These are phyloP conservation scores for Pitangus sulphuratus DNA, from an alignment of 2,797 vertebrate species.

Conservation along the genomic window DNA sequence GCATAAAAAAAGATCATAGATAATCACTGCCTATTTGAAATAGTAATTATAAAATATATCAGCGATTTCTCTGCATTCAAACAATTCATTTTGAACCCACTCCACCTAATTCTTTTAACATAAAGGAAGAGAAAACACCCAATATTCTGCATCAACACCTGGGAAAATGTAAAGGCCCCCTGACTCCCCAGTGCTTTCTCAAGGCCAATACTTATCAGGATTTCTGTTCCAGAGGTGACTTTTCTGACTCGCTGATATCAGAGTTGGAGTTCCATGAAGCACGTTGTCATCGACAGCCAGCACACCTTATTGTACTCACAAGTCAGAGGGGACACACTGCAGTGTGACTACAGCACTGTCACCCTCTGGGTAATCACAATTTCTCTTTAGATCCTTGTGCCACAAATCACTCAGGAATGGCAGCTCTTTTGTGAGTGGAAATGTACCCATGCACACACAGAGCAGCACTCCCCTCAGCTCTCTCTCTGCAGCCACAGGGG, in stretches of 20 bases:
- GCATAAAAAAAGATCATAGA: neutral
- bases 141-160: neutral
- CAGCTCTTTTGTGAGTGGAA: slow-evolving; percentile 1
- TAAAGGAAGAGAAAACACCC: neutral
- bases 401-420: slow-evolving; percentile 11
- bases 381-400: neutral
- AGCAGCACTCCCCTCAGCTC: neutral
- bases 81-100: neutral
- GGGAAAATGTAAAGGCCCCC: neutral
- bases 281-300: neutral
- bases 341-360: neutral
- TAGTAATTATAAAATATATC: neutral
- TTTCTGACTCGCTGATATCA: neutral
- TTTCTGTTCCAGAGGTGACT: neutral
- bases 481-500: neutral
- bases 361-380: neutral
- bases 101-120: neutral
- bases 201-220: neutral
- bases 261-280: neutral
- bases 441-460: neutral
- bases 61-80: neutral
- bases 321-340: neutral
- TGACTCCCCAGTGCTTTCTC: neutral
- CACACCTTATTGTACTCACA: neutral
- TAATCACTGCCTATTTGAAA: neutral